Percentiles rank a stretch among this genome's conserved stretches.
Conservation (phyloP, 2,797 vertebrate species). For the Scolopax rusticola region DNA sequence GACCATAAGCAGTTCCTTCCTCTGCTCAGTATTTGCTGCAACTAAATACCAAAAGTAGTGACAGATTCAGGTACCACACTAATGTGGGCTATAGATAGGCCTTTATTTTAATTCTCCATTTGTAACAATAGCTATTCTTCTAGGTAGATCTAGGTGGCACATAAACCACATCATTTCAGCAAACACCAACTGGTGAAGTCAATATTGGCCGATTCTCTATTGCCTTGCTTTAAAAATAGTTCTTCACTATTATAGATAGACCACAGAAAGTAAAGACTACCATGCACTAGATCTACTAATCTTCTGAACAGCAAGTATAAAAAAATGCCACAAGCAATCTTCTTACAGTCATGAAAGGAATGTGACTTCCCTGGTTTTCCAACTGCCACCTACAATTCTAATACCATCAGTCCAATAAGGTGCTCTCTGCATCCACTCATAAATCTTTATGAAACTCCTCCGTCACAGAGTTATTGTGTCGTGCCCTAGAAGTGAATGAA, state of each 20-base stretch:
- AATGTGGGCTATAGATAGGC: neutral
- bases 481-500: neutral
- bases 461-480: neutral
- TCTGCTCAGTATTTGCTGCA: neutral
- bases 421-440: neutral
- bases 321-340: neutral
- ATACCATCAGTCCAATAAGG: neutral
- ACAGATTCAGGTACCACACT: neutral
- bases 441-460: neutral
- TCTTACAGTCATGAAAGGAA: neutral
- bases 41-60: neutral
- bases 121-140: neutral
- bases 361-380: neutral
- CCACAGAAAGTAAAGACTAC: neutral
- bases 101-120: neutral
- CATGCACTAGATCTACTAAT: neutral
- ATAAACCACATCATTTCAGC: neutral
- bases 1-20: neutral
- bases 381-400: neutral
- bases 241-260: neutral
- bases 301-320: neutral
- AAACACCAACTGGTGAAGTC: neutral
- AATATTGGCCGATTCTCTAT: neutral
- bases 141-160: neutral
- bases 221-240: neutral